Base-by-base conservation (phyloP, 2,888 invertebrate genomes). In the Gisinianus flammeolus region DNA sequence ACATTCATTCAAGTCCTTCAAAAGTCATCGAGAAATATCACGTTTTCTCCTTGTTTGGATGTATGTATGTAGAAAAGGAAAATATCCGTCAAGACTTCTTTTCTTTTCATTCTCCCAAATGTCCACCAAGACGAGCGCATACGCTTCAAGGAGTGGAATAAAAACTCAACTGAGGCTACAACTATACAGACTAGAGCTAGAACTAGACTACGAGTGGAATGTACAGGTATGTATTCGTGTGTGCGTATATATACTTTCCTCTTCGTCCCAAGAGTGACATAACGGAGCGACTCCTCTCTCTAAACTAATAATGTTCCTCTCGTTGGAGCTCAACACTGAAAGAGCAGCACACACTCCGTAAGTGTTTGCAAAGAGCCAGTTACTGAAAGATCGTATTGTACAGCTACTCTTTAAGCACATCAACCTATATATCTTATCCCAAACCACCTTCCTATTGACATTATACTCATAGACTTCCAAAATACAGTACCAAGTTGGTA, bases 211-310 rank as follows among this genome's bases (percentile, higher is more conserved):
- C 19, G 44, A 44, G 19, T 6, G 19, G 44, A 44, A 44, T 44
- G n/a, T 22, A n/a, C 62, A 62, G 24, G 22, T 26, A 2, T 62
- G 62, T 26, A 62, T 26, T 2, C 10, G 62, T n/a, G 19, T 62
- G 19, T 58, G n/a, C 26, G 12, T 26, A 12, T 26, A 58, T 19
- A 58, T 62, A n/a, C 62, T 6, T 26, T 12, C 12, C 12, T 26
- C 44, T 30, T 68, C 0, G 71, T 80, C 80, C 80, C 80, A 69
- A 72, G 81, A 79, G 81, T 73, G 69, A 72, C 75, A 81, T 79
- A 81, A 78, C 73, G 79, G 66, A 72, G 79, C 76, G 52, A 70
- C 8, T 26, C 62, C 62, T 26, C 62, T 12, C 54, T 62, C 62
- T 62, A 62, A 62, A 62, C 62, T 62, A 62, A 62, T 62, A 62